These are phyloP conservation scores for Maccullochella peelii DNA, from an alignment of 2,113 vertebrate species.

Conservation along the genomic window DNA sequence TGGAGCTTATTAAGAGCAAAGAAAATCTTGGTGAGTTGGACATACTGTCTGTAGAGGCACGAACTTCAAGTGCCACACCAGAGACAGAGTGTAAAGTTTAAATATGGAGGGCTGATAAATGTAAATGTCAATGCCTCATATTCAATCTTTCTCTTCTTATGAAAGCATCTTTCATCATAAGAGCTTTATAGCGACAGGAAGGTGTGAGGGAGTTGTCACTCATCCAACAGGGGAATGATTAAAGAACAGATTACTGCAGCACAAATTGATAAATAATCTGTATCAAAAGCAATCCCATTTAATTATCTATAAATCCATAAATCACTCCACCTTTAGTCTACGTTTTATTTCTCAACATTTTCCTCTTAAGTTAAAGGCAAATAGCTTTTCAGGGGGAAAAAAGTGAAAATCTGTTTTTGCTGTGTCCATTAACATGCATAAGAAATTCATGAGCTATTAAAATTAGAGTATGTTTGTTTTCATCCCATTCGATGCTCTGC, in stretches of 20 bases:
- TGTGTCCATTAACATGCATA: not conserved
- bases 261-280: slow-evolving; percentile 17
- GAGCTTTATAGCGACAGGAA: slow-evolving; percentile 31
- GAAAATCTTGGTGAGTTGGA: not conserved
- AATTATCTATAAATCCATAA: slow-evolving; percentile 8
- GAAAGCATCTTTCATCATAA: slow-evolving; percentile 39
- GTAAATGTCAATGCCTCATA: slow-evolving; percentile 16
- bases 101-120: slow-evolving; percentile 15
- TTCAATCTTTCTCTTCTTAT: slow-evolving; percentile 30
- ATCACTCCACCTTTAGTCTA: not conserved
- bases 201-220: slow-evolving; percentile 45
- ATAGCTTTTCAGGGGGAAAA: not conserved
- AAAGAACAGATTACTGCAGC: slow-evolving; percentile 31
- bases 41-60: not conserved
- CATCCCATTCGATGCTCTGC: not conserved
- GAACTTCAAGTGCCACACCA: not conserved
- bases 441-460: slow-evolving; percentile 44
- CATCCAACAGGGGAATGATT: slow-evolving; percentile 38
- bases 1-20: not conserved
- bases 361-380: not conserved
- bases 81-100: slow-evolving; percentile 7
- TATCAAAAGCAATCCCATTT: slow-evolving; percentile 10
- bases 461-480: slow-evolving; percentile 39
- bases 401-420: not conserved
- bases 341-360: not conserved